A percentile compares a stretch with the other conserved stretches of the same genome.
phyloP scores from a whole-genome alignment of 2,888 invertebrate species.

The Romanomermis culicivorax region DNA sequence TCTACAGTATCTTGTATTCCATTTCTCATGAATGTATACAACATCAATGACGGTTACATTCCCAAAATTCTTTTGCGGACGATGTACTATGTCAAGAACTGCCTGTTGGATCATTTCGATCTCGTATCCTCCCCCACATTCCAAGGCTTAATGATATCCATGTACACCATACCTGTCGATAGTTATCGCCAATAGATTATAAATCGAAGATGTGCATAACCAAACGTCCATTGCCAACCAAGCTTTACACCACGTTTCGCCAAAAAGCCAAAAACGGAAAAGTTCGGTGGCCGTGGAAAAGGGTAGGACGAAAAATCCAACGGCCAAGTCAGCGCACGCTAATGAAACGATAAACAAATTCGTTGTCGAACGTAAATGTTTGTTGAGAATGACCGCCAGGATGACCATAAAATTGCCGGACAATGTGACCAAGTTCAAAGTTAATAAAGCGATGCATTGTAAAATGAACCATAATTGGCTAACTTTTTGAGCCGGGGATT shows the following conservation, averaged over 20 bases:
- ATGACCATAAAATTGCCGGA: background rate
- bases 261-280: background rate
- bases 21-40: too few relatives aligned
- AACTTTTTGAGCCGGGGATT: too few relatives aligned
- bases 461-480: too few relatives aligned
- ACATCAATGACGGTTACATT: too few relatives aligned
- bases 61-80: too few relatives aligned
- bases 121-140: too few relatives aligned
- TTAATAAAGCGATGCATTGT: background rate
- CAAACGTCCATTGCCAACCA: background rate
- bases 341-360: background rate
- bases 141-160: too few relatives aligned
- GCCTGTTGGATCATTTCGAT: too few relatives aligned
- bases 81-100: too few relatives aligned
- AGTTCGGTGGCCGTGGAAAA: background rate
- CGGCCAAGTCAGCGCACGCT: background rate
- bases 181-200: background rate
- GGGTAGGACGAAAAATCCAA: background rate
- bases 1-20: too few relatives aligned
- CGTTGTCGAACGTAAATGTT: background rate
- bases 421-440: background rate
- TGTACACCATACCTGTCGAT: too few relatives aligned
- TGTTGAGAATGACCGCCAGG: background rate
- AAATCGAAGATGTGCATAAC: slow-evolving; percentile 1
- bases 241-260: background rate